Conservation (phyloP, 2,888 invertebrate genomes). For the Dicycla oo region DNA sequence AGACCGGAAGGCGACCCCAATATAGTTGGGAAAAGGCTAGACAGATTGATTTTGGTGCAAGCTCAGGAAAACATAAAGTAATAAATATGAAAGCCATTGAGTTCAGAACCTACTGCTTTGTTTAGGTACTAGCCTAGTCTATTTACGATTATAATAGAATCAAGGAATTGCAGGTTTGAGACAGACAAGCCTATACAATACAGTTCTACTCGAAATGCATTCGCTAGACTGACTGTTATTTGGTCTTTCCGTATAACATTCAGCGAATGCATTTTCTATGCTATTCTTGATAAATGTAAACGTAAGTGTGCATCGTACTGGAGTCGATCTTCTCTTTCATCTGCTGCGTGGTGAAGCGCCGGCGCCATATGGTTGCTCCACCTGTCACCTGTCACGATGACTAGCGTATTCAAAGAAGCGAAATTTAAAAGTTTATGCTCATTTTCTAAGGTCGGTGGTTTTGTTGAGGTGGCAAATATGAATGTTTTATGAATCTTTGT, state of each 20-base stretch:
- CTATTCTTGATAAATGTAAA: not conserved
- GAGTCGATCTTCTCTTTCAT: conserved; percentile 12
- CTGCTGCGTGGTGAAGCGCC: not conserved
- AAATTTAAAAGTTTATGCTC: not conserved
- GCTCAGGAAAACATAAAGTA: not conserved
- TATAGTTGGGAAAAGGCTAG: too few species aligned
- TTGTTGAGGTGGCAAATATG: not conserved
- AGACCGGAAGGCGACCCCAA: too few species aligned
- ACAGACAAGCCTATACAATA: not conserved
- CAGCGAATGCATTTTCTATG: not conserved
- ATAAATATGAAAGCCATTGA: not conserved
- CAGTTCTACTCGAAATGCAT: not conserved
- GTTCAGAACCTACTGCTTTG: not conserved
- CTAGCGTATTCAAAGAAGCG: not conserved
- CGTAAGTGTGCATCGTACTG: not conserved
- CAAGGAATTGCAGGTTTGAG: not conserved
- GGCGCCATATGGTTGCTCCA: conserved; percentile 7
- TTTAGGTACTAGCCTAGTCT: not conserved
- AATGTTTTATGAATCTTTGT: not conserved
- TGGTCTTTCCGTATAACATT: not conserved
- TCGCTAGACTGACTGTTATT: too few species aligned
- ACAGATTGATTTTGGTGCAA: too few species aligned
- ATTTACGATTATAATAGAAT: not conserved
- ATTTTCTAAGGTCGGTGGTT: not conserved
- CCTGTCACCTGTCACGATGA: conserved; percentile 13